These are phyloP conservation scores for Chaetogeoica ovagalla DNA, from an alignment of 2,888 invertebrate genomes.

Conservation along the genomic window DNA sequence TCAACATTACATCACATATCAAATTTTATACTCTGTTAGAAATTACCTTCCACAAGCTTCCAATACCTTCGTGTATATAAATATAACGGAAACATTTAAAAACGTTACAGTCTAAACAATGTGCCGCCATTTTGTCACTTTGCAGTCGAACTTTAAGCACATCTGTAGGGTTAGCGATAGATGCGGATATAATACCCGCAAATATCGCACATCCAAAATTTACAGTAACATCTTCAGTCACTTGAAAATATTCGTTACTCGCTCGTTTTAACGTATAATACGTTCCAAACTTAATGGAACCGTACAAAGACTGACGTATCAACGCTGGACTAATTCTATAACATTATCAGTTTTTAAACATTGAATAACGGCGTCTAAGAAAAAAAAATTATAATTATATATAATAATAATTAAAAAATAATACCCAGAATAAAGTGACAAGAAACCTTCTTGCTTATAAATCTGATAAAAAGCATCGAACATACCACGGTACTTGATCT, in stretches of 20 bases:
- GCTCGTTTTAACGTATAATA: slow-evolving; percentile 81
- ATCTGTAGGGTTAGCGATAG: slow-evolving; percentile 96
- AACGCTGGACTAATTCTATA: slow-evolving; percentile 88
- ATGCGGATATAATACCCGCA: slow-evolving; percentile 87
- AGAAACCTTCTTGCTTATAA: slow-evolving; percentile 80
- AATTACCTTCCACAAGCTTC: slow-evolving; percentile 81
- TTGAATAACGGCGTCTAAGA: no score
- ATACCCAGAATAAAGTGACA: slow-evolving; percentile 84
- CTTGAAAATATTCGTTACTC: slow-evolving; percentile 61
- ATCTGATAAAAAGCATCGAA: slow-evolving; percentile 87
- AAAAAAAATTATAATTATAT: no score
- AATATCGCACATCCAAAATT: slow-evolving; percentile 81
- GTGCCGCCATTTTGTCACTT: slow-evolving; percentile 56
- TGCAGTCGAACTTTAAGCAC: slow-evolving; percentile 96
- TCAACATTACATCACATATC: not conserved
- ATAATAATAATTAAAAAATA: not conserved
- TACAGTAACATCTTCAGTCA: slow-evolving; percentile 65
- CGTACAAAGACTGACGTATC: slow-evolving; percentile 90
- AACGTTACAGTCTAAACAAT: slow-evolving; percentile 63
- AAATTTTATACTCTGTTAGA: not conserved
- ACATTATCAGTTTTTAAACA: slow-evolving; percentile 42
- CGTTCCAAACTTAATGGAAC: slow-evolving; percentile 94
- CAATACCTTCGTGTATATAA: slow-evolving; percentile 78
- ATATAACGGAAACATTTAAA: slow-evolving; percentile 81
- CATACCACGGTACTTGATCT: slow-evolving; percentile 86